Evolutionary conservation across 2,888 invertebrate species (phyloP), one percentile per base, ranked within the genome.

Genomic region (Ferrisia virgata): DNA sequence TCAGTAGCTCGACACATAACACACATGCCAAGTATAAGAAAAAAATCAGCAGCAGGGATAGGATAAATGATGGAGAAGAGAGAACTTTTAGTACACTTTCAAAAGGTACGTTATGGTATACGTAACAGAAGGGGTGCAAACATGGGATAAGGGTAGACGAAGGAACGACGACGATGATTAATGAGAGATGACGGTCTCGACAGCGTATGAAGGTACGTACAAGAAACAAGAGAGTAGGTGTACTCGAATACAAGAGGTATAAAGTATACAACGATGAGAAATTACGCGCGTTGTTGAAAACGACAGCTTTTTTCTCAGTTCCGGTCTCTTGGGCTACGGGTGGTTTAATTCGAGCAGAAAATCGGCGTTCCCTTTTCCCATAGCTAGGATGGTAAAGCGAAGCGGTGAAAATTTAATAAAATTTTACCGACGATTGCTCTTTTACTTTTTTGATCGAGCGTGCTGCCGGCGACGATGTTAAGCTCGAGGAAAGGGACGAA

Each of bases 281-380:
- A 76, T 76, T 76, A 76, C 72, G 9, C 33, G n/a, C 36, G 31
- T 64, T 76, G 72, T 83, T 69, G 83, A 83, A 18, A 72, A 72
- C 72, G 83, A 83, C 76, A 83, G 72, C 40, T 76, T 76, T 83
- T 83, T 76, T 82, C 43, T 28, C n/a, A 69, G 58, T 58, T 58
- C 64, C 64, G 64, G 64, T 64, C 64, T 64, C 64, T 53, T 9
- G 53, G 53, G 28, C 64, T 31, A 25, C 28, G 28, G 28, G 64
- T 53, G 28, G 64, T 64, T 64, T 28, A 64, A 64, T 64, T 64
- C 64, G 64, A 64, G 64, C 64, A 28, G 53, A 53, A 53, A 53
- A 53, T 53, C 53, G 53, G 69, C 31, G 15, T 31, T 31, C 69
- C 18, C 28, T 31, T 15, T 69, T 69, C 6, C 28, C 69, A 1